Base-by-base conservation (phyloP, 2,797 vertebrate species). In the Craterocephalus amniculus region DNA sequence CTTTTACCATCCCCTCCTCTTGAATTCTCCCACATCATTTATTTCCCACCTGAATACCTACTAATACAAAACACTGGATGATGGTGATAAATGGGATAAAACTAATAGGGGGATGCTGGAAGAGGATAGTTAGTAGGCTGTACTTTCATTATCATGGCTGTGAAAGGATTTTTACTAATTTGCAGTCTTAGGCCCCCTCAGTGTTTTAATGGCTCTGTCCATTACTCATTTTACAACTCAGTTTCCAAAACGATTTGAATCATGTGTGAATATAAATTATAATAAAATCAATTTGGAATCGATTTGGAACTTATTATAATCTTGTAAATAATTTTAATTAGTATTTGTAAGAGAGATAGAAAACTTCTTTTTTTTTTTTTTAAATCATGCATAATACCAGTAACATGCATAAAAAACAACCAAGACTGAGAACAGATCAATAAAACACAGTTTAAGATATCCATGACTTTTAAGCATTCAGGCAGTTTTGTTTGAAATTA, bases 51-150 rank as follows among this genome's bases (percentile, higher is more conserved):
- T 54, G 59, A 87, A 72, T 81, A 62, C 49, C 48, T 48, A 20
- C 29, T 61, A 72, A 65, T 63, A 45, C 40, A 64, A 43, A 74
- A 67, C 58, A 45, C 9, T n/a, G n/a, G 18, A 63, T 56, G 29
- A 72, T n/a, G n/a, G n/a, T 72, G 66, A 83, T 76, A 45, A 78
- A 84, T 78, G 13, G 22, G 58, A 59, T 6, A 1, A 32, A 16
- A 54, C 38, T 80, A 73, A 81, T 78, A 64, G 64, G 61, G 69
- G 72, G 59, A 67, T 70, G 51, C 66, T 2, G 13, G 58, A 38
- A 36, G 67, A 36, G 31, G 52, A 52, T 27, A 35, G 63, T 56
- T 67, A 34, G 35, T 63, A 63, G 31, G 31, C 31, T 32, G 49
- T 43, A 67, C 48, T 70, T 64, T 72, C 29, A 43, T 72, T 62